phyloP scores from a whole-genome alignment of 1,140 invertebrate species.

The Hypsibius dujardini region DNA sequence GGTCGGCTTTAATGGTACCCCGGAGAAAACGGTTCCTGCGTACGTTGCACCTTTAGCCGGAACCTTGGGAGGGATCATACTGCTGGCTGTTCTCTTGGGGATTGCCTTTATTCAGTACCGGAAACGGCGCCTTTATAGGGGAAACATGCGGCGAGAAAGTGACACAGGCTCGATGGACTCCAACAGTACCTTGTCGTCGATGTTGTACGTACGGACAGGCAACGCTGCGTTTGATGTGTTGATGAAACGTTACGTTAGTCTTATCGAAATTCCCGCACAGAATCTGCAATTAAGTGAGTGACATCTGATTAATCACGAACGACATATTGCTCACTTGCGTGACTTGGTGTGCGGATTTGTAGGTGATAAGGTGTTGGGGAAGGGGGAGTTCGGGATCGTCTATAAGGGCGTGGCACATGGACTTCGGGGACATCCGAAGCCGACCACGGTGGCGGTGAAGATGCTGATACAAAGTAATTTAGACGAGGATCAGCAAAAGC shows the following conservation, averaged over 20 bases:
- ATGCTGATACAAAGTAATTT: background rate
- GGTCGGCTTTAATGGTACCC: background rate
- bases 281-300: background rate
- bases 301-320: background rate
- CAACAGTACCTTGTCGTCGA: background rate
- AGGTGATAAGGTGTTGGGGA: background rate
- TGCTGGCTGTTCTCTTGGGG: background rate
- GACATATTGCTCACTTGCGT: background rate
- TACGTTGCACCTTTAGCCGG: background rate
- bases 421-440: background rate
- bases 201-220: background rate
- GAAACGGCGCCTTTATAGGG: background rate
- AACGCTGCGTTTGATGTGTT: background rate
- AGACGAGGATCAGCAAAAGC: background rate
- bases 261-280: background rate
- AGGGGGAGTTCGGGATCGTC: background rate
- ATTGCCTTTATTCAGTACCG: background rate
- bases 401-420: background rate
- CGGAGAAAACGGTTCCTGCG: background rate
- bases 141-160: background rate
- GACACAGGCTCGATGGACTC: background rate
- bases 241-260: background rate
- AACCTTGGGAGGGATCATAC: background rate
- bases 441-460: background rate
- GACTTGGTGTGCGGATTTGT: background rate